phyloP scores from a whole-genome alignment of 2,888 invertebrate genomes.

The Axea sp. region DNA sequence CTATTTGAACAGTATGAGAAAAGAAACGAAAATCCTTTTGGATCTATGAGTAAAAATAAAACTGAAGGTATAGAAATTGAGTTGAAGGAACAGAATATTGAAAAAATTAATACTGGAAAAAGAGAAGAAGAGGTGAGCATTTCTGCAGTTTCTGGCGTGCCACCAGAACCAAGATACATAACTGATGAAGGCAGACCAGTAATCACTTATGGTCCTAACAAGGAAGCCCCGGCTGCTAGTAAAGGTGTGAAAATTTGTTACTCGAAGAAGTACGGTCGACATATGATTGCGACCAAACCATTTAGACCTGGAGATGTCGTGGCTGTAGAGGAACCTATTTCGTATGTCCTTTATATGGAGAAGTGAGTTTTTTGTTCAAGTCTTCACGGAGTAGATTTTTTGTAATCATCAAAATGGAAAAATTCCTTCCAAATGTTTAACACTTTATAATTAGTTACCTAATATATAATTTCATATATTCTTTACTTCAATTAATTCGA shows the following conservation, averaged over 20 bases:
- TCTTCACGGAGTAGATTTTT: background rate
- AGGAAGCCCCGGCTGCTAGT: constrained; percentile 73
- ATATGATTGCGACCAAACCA: constrained; percentile 72
- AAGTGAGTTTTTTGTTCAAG: constrained; percentile 70
- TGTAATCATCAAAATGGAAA: too few relatives aligned
- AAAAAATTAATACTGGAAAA: constrained; percentile 4
- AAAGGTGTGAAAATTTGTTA: constrained; percentile 71
- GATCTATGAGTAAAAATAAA: too few relatives aligned
- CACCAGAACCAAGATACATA: constrained; percentile 67
- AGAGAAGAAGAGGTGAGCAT: constrained; percentile 15
- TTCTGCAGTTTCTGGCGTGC: constrained; percentile 43
- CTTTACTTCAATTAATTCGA: too few relatives aligned
- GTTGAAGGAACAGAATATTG: constrained; percentile 3
- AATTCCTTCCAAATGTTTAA: too few relatives aligned
- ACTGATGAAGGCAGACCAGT: constrained; percentile 67
- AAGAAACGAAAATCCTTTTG: background rate
- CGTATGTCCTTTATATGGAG: constrained; percentile 73
- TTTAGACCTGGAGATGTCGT: constrained; percentile 76
- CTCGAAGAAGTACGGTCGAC: constrained; percentile 74
- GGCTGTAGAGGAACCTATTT: constrained; percentile 74
- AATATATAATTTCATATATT: too few relatives aligned
- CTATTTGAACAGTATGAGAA: constrained; percentile 38
- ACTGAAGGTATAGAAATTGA: background rate
- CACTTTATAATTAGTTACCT: too few relatives aligned
- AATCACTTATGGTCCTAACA: constrained; percentile 69